These are phyloP conservation scores for Petrophora chlorosata DNA, from an alignment of 2,888 invertebrate species.

Conservation along the genomic window DNA sequence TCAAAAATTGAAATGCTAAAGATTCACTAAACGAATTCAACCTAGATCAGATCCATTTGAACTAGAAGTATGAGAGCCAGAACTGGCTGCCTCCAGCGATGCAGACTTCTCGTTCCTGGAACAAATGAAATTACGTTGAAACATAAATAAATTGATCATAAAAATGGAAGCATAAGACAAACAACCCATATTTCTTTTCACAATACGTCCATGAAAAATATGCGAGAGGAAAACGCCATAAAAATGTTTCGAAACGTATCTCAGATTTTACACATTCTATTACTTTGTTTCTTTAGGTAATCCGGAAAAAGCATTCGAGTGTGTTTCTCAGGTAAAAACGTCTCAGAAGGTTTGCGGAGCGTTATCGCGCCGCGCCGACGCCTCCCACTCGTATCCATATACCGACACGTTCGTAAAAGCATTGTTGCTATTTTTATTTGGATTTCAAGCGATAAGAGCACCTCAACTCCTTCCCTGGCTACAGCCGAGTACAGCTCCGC, in stretches of 20 bases:
- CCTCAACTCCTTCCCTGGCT: too few species aligned
- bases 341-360: conserved; percentile 32
- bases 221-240: neutral
- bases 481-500: conserved; percentile 37
- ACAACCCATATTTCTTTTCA: neutral
- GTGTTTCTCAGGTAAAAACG: neutral
- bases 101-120: conserved; percentile 64
- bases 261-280: conserved; percentile 1
- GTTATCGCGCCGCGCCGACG: conserved; percentile 42
- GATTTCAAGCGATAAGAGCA: conserved; percentile 44
- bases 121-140: conserved; percentile 48
- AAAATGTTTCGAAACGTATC: conserved; percentile 16
- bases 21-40: conserved; percentile 38
- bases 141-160: conserved; percentile 6
- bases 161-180: conserved; percentile 1
- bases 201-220: conserved; percentile 6
- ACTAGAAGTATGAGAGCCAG: conserved; percentile 64
- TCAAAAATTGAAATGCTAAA: conserved; percentile 17
- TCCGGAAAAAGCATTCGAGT: conserved; percentile 8
- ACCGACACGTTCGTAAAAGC: conserved; percentile 38
- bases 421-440: conserved; percentile 44
- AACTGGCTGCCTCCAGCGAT: conserved; percentile 70
- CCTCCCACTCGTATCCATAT: conserved; percentile 33
- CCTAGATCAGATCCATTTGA: conserved; percentile 68
- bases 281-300: conserved; percentile 9